These are phyloP conservation scores for Schizotus pectinicornis DNA, from an alignment of 2,888 invertebrate species.

Conservation along the genomic window DNA sequence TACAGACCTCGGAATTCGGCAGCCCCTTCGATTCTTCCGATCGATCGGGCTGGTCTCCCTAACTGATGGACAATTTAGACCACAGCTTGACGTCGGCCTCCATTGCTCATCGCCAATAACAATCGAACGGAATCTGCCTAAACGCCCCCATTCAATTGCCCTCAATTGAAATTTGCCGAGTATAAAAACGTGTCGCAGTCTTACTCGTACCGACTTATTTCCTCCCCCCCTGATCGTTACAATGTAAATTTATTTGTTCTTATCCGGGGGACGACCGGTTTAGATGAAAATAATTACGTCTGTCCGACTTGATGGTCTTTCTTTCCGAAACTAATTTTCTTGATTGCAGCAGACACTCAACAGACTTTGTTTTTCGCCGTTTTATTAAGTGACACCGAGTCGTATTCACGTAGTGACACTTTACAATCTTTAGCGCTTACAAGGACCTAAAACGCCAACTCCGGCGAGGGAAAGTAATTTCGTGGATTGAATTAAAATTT, in stretches of 20 bases:
- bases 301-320: conserved; percentile 18
- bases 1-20: not conserved
- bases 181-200: conserved; percentile 5
- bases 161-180: not conserved
- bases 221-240: not conserved
- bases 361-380: conserved; percentile 25
- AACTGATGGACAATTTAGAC: too few species aligned
- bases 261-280: not conserved
- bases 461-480: not conserved
- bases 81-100: too few species aligned
- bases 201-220: not conserved
- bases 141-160: too few species aligned
- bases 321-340: conserved; percentile 24
- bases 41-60: too few species aligned
- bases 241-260: conserved; percentile 8
- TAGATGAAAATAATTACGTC: conserved; percentile 14
- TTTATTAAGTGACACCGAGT: conserved; percentile 12
- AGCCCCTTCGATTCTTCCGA: too few species aligned
- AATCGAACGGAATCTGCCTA: too few species aligned
- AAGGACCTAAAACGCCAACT: conserved; percentile 2
- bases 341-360: conserved; percentile 24
- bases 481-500: too few species aligned
- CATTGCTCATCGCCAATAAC: too few species aligned
- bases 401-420: conserved; percentile 9
- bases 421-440: conserved; percentile 9